Evolutionary conservation across 2,113 vertebrate genomes (phyloP).

Genomic region (Pipa parva): DNA sequence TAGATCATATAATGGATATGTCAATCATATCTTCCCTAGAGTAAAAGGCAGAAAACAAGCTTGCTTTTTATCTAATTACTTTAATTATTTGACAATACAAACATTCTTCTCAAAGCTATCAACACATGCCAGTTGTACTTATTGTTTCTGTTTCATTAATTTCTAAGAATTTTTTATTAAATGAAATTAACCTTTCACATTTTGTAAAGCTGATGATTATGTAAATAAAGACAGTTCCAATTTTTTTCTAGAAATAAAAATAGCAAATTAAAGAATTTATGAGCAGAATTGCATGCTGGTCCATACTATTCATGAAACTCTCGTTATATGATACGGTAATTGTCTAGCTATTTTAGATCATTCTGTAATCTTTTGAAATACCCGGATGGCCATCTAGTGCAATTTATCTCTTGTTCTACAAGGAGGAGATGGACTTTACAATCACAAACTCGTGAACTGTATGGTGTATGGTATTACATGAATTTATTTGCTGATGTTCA

Average conservation of each 20-base stretch:
- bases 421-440: no score
- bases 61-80: conserved; percentile 44
- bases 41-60: neutral
- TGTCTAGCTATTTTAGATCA: no score
- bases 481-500: no score
- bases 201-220: neutral
- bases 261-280: no score
- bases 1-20: conserved; percentile 42
- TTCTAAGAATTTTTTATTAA: conserved; percentile 2
- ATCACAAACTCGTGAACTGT: no score
- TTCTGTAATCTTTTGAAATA: no score
- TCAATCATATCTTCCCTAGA: conserved; percentile 41
- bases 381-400: no score
- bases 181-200: conserved; percentile 8
- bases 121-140: conserved; percentile 16
- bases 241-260: neutral
- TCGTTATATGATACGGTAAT: no score
- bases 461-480: no score
- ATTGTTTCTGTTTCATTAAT: conserved; percentile 20
- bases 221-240: neutral
- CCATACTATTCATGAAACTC: no score
- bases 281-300: no score
- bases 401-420: no score
- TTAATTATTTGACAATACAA: conserved; percentile 21
- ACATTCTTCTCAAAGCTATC: conserved; percentile 24